Conservation (phyloP, 37 sponge, comb jelly and placozoan genomes). For the Bolinopsis microptera region DNA sequence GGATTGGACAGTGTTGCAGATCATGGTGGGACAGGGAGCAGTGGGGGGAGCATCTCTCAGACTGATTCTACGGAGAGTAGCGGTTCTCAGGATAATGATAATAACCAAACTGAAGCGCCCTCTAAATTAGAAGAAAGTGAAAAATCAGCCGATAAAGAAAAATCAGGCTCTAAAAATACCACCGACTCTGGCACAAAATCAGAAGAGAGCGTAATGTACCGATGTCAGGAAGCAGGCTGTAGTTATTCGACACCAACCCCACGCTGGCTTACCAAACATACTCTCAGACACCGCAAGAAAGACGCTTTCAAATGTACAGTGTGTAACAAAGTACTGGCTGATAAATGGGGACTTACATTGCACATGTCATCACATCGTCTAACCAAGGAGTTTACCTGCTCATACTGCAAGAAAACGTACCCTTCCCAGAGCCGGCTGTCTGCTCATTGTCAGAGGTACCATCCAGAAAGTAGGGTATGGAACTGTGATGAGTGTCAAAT, state of each 20-base stretch:
- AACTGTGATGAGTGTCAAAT: not conserved
- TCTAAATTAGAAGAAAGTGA: not conserved
- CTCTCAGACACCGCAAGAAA: not conserved
- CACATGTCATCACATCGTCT: not conserved
- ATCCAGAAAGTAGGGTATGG: constrained; percentile 15
- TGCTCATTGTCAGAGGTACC: constrained; percentile 23
- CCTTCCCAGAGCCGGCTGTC: constrained; percentile 13
- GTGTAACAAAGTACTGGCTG: not conserved
- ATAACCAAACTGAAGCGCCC: not conserved
- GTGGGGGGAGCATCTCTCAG: not conserved
- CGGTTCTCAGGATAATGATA: not conserved
- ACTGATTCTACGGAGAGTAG: not conserved
- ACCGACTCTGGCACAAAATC: not conserved
- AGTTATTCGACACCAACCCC: constrained; percentile 1
- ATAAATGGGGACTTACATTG: constrained; percentile 12
- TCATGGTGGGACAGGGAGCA: not conserved
- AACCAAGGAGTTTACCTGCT: not conserved
- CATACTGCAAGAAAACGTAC: not conserved
- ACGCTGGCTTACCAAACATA: constrained; percentile 55
- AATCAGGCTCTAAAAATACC: not conserved
- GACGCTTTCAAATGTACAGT: not conserved
- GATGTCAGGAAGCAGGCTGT: not conserved
- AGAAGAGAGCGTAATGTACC: not conserved
- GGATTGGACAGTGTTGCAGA: not conserved
- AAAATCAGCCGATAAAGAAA: not conserved